These are phyloP conservation scores for Podilymbus podiceps DNA, from an alignment of 2,113 vertebrate species.

Conservation along the genomic window DNA sequence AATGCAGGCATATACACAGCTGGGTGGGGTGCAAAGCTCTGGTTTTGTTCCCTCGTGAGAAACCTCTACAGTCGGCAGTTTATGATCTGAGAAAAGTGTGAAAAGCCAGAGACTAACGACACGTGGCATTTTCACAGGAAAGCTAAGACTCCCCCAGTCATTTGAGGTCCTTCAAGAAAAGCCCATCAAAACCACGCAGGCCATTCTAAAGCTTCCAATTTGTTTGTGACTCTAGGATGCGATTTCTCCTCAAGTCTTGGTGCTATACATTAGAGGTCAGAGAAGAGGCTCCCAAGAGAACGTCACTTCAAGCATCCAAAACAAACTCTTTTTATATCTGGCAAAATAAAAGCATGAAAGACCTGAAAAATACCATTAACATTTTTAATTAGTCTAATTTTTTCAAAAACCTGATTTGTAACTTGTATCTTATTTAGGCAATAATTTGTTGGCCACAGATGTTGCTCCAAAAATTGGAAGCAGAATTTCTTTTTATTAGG, in stretches of 20 bases:
- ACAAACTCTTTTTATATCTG: not conserved
- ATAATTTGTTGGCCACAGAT: not conserved
- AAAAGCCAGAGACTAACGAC: not conserved
- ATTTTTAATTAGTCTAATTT: not conserved
- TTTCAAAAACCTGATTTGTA: not conserved
- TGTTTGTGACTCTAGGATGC: not conserved
- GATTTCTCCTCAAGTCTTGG: not conserved
- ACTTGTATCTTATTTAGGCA: not conserved
- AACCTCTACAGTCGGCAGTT: not conserved
- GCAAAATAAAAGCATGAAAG: slow-evolving; percentile 7
- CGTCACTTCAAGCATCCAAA: not conserved
- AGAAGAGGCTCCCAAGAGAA: not conserved
- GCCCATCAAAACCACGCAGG: not conserved
- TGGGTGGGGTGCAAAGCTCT: not conserved
- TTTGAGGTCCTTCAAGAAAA: not conserved
- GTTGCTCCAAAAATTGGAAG: not conserved
- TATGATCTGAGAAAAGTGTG: not conserved
- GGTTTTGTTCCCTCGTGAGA: not conserved
- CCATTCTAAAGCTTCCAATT: not conserved
- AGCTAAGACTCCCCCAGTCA: not conserved
- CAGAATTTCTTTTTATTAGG: not conserved
- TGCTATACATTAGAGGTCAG: not conserved
- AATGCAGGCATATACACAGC: not conserved
- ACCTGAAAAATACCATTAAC: not conserved
- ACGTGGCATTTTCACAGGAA: not conserved